Base-by-base conservation (phyloP, 1,140 invertebrate species). In the Drosophila tsacasi region DNA sequence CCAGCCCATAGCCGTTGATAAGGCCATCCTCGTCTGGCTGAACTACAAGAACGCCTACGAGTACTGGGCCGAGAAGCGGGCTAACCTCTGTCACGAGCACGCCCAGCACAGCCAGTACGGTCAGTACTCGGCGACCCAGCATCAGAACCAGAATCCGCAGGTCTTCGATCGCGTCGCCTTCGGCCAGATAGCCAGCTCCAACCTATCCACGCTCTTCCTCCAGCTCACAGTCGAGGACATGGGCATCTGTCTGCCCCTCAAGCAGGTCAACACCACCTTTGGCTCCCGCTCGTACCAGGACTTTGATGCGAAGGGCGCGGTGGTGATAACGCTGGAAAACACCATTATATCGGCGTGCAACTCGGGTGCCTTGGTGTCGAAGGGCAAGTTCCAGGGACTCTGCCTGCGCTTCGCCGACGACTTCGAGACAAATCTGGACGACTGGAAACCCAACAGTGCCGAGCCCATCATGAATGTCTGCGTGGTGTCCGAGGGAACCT, bases 41-140 rank as follows among this genome's bases (percentile, higher is more conserved):
- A 99, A 99, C 93, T 99, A 99, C 92, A 99, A 99, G 93, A 99
- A 99, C 93, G 98, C 98, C 0, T 99, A 99, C 89, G 98, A 99
- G 92, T 99, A 99, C 93, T 99, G 98, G 98, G 98, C 98, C 77
- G 98, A 99, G 92, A 98, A 99, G 93, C 93, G 98, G 23, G 95
- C 97, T 0, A 97, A 96, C 91, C 94, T 98, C 3, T 98, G 97
- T 83, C 97, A 96, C 76, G 97, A 98, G 92, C 98, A 25, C 93
- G 97, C 13, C 96, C 96, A 52, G 96, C 97, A 71, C 32, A 71
- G 63, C 12, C 67, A 67, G 19, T 67, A 55, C 19, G 3, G 47
- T 30, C 67, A 68, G 64, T 71, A 71, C 17, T 39, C 61, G 2
- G 54, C 73, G 13, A 67, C 79, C 2, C 71, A 74, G 46, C 54